These are phyloP conservation scores for Lepisosteus oculatus DNA, from an alignment of 2,113 vertebrate genomes.

Conservation along the genomic window DNA sequence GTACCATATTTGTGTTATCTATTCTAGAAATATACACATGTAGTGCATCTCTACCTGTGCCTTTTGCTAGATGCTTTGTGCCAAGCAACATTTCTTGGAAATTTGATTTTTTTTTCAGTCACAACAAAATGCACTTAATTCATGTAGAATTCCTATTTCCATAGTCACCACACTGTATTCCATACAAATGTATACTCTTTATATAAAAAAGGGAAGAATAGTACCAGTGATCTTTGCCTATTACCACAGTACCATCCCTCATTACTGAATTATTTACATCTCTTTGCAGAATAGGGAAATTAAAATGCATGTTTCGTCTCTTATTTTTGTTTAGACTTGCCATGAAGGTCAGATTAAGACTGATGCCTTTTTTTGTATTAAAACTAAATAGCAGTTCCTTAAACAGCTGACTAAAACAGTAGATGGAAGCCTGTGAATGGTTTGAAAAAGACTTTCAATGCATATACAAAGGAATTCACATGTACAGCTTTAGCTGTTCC, in stretches of 20 bases:
- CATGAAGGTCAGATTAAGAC: conserved; percentile 33
- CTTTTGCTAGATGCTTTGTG: not conserved
- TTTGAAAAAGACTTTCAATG: too few species aligned
- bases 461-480: not conserved
- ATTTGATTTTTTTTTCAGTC: not conserved
- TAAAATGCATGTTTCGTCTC: conserved; percentile 1
- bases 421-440: too few species aligned
- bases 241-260: not conserved
- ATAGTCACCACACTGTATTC: not conserved
- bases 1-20: not conserved
- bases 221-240: conserved; percentile 1
- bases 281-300: not conserved
- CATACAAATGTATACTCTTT: not conserved
- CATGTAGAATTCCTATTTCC: not conserved
- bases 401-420: too few species aligned
- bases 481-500: too few species aligned
- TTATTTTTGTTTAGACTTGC: conserved; percentile 27
- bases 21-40: not conserved
- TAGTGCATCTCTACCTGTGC: not conserved
- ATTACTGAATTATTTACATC: not conserved
- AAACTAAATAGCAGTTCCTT: conserved; percentile 16
- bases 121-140: not conserved
- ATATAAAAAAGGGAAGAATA: not conserved
- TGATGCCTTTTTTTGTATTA: conserved; percentile 35
- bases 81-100: not conserved